Conservation (phyloP, 2,113 vertebrate genomes). For the Siniperca knerii region DNA sequence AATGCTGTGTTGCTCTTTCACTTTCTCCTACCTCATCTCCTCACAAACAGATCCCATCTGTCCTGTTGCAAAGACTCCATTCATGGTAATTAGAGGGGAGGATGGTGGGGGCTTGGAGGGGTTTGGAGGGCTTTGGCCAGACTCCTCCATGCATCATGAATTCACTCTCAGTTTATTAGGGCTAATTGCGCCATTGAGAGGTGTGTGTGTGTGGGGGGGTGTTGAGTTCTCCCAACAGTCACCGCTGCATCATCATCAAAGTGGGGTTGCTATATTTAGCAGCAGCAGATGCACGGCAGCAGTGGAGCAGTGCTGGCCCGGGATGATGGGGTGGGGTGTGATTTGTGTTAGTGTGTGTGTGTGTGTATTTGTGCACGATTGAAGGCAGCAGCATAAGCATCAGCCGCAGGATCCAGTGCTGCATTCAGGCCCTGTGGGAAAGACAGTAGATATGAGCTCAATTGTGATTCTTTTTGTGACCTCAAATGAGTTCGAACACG, state of each 20-base stretch:
- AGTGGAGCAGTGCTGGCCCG: slow-evolving; percentile 49
- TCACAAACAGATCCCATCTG: slow-evolving; percentile 37
- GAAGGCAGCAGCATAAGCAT: slow-evolving; percentile 30
- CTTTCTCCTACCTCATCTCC: not conserved
- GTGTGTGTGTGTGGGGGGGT: not conserved
- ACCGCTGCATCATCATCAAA: slow-evolving; percentile 81
- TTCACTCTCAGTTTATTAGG: slow-evolving; percentile 68
- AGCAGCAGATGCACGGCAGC: slow-evolving; percentile 61
- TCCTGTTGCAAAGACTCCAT: slow-evolving; percentile 42
- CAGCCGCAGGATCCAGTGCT: slow-evolving; percentile 44
- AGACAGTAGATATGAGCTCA: not conserved
- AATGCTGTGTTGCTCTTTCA: slow-evolving; percentile 13
- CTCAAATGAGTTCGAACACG: slow-evolving; percentile 10
- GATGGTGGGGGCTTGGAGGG: not conserved
- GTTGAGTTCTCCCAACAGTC: slow-evolving; percentile 69
- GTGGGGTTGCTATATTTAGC: slow-evolving; percentile 80
- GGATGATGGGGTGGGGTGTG: slow-evolving; percentile 45
- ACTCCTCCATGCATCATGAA: slow-evolving; percentile 57
- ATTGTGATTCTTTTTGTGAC: slow-evolving; percentile 2
- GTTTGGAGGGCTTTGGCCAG: slow-evolving; percentile 33
- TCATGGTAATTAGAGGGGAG: slow-evolving; percentile 57
- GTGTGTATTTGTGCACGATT: slow-evolving; percentile 22
- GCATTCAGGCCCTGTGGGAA: slow-evolving; percentile 50
- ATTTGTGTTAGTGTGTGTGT: slow-evolving; percentile 32
- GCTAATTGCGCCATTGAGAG: slow-evolving; percentile 74